Percentiles rank a stretch among this genome's conserved stretches.
Conservation (phyloP, 2,888 invertebrate species). For the Philhelius pedissequus region DNA sequence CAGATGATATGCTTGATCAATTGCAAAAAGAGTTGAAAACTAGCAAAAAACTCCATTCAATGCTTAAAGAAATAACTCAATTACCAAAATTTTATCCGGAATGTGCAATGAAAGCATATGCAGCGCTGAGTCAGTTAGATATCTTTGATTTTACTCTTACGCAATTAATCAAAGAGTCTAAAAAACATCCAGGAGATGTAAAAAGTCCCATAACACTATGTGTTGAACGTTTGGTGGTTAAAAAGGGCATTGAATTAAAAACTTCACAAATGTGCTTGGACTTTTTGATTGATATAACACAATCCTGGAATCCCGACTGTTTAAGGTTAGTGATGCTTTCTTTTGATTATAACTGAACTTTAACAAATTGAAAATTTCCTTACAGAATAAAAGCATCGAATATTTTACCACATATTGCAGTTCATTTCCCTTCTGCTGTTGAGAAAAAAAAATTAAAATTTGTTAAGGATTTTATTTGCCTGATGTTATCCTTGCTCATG, state of each 20-base stretch:
- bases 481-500: constrained; percentile 74
- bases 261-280: constrained; percentile 71
- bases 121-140: constrained; percentile 71
- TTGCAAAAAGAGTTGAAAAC: constrained; percentile 65
- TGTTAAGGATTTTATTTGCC: constrained; percentile 71
- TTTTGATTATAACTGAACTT: neutral
- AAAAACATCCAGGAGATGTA: constrained; percentile 70
- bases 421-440: constrained; percentile 68
- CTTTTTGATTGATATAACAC: constrained; percentile 71
- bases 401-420: constrained; percentile 71
- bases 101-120: constrained; percentile 71
- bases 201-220: constrained; percentile 74
- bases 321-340: constrained; percentile 69
- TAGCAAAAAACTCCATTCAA: constrained; percentile 60
- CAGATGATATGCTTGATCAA: constrained; percentile 32
- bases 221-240: constrained; percentile 71
- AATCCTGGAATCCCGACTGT: constrained; percentile 71
- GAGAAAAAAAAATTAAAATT: constrained; percentile 70
- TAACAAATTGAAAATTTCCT: neutral
- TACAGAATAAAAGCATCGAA: constrained; percentile 72
- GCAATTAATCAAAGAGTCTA: constrained; percentile 68
- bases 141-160: constrained; percentile 70
- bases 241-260: constrained; percentile 60
- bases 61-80: constrained; percentile 56
- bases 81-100: constrained; percentile 70